Conservation (phyloP, 2,113 vertebrate species). For the Todiramphus chloris region DNA sequence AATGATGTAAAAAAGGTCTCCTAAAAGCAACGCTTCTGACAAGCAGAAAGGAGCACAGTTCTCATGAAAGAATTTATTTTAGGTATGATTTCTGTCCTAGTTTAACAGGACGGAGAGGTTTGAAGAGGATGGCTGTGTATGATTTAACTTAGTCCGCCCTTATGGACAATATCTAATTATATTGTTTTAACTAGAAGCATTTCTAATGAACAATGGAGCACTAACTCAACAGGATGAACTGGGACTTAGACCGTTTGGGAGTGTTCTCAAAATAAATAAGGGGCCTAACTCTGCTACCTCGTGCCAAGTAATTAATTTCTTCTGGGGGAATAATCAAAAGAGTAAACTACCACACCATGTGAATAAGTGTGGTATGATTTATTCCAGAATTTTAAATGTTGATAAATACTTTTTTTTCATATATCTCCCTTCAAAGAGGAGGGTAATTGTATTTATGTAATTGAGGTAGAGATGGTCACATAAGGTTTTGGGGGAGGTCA, state of each 20-base stretch:
- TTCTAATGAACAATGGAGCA: neutral
- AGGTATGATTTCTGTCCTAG: neutral
- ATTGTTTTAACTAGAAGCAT: neutral
- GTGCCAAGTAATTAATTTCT: neutral
- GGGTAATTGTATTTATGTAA: neutral
- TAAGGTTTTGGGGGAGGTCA: neutral
- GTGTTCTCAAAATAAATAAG: neutral
- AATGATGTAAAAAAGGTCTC: neutral
- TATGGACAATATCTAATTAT: neutral
- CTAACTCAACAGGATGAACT: neutral
- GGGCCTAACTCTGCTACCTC: neutral
- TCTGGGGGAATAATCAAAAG: neutral
- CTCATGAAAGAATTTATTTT: neutral
- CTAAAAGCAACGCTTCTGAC: neutral
- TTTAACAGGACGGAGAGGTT: neutral
- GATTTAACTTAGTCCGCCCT: neutral
- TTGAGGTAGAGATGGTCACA: neutral
- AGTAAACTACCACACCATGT: fast-evolving
- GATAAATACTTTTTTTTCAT: neutral
- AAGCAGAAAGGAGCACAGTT: neutral
- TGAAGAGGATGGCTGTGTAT: neutral
- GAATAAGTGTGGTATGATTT: neutral
- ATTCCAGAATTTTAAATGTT: neutral
- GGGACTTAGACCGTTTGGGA: neutral
- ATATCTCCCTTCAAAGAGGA: neutral